A percentile compares a stretch with the other conserved stretches of the same genome.
These are phyloP conservation scores for Chrosomus eos DNA, from an alignment of 2,797 vertebrate genomes.

Conservation along the genomic window DNA sequence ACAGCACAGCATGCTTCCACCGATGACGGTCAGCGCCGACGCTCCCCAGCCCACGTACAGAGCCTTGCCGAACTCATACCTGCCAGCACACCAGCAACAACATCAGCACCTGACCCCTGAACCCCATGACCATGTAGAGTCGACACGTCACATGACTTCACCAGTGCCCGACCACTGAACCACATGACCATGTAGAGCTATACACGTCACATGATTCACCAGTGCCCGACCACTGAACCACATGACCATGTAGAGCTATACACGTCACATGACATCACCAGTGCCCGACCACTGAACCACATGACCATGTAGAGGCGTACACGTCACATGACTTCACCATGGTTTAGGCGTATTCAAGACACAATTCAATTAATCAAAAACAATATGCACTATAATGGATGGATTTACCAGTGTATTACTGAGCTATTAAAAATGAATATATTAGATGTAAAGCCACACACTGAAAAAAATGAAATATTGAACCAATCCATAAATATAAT, in stretches of 20 bases:
- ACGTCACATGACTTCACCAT: not conserved
- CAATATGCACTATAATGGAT: not conserved
- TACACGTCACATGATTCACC: too few species aligned
- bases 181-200: not conserved
- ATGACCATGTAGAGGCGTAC: not conserved
- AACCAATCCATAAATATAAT: not conserved
- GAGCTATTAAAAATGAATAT: not conserved
- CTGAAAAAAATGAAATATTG: too few species aligned
- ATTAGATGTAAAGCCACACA: not conserved
- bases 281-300: not conserved
- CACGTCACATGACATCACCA: not conserved
- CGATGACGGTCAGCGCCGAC: slow-evolving; percentile 83
- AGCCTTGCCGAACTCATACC: slow-evolving; percentile 93
- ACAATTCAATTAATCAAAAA: not conserved
- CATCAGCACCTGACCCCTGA: not conserved
- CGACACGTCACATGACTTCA: too few species aligned
- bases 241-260: not conserved
- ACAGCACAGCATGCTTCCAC: slow-evolving; percentile 89
- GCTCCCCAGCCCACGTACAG: slow-evolving; percentile 92
- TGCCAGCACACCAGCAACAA: slow-evolving; percentile 58
- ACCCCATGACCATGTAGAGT: not conserved
- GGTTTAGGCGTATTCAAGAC: not conserved
- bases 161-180: too few species aligned
- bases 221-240: not conserved
- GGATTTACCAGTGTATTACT: not conserved